These are phyloP conservation scores for Yponomeuta plumbellus DNA, from an alignment of 2,888 invertebrate genomes.

Conservation along the genomic window DNA sequence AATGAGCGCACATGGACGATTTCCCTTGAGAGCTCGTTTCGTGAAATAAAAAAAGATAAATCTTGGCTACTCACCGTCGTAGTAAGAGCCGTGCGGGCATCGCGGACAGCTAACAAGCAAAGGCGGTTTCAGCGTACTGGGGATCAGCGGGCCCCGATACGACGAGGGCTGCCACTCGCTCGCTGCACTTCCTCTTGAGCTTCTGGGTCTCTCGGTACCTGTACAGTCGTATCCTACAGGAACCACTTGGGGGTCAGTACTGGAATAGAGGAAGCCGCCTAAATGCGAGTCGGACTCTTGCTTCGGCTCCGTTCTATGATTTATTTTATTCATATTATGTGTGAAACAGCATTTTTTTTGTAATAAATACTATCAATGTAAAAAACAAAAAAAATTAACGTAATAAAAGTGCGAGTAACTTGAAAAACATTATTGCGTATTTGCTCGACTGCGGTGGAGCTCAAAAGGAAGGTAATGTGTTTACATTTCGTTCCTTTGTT, in stretches of 20 bases:
- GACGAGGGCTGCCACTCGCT: constrained; percentile 62
- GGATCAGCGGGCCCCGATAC: constrained; percentile 43
- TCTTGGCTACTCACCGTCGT: constrained; percentile 45
- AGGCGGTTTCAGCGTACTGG: constrained; percentile 60
- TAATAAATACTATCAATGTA: background rate
- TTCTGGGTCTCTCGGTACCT: constrained; percentile 70
- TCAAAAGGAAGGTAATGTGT: too few relatives aligned
- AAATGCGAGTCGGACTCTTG: background rate
- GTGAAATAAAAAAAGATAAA: too few relatives aligned
- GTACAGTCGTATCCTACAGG: constrained; percentile 52
- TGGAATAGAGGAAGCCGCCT: background rate
- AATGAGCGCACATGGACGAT: too few relatives aligned
- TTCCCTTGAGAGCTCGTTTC: too few relatives aligned
- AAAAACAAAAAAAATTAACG: background rate
- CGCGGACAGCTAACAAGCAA: constrained; percentile 69
- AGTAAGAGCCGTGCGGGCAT: constrained; percentile 50
- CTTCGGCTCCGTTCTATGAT: constrained; percentile 37
- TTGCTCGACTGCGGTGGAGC: too few relatives aligned
- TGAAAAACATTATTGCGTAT: too few relatives aligned
- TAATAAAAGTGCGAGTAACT: too few relatives aligned
- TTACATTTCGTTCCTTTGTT: too few relatives aligned
- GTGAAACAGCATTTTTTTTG: background rate
- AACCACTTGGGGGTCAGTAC: constrained; percentile 16
- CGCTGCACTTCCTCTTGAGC: constrained; percentile 65
- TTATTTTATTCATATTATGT: constrained; percentile 13